Base-by-base conservation (phyloP, 2,797 vertebrate genomes). In the Tinamus major region DNA sequence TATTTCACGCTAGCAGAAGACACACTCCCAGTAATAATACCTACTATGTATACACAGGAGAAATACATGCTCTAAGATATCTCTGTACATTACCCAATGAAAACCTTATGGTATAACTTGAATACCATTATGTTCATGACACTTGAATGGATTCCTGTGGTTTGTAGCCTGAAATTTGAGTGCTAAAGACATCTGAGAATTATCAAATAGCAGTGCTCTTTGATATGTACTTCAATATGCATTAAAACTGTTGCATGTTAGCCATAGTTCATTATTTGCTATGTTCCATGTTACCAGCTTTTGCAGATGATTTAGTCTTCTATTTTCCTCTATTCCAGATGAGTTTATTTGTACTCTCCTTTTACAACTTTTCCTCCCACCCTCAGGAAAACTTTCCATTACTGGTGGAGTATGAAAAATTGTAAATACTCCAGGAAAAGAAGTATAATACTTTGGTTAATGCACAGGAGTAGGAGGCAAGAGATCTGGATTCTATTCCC, bases 341-440 rank as follows among this genome's bases (percentile, higher is more conserved):
- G 27, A 23, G 51, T 89, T 94, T 91, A 59, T 86, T 88, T 86
- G 20, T 81, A 56, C 3, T 88, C 10, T 63, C 9, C 61, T 41
- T 88, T 86, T 81, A 77, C 6, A 91, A 33, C 14, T 69, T 90
- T 92, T 51, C 29, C 51, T 82, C 16, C 27, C 26, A 71, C 13
- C 17, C 23, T 6, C 37, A 80, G n/a, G 63, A 85, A 94, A 92
- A 10, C 48, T 82, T 88, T 85, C 24, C 12, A 70, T 67, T 89
- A 86, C 39, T 55, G 76, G 35, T 35, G 33, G 59, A 55, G 92
- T 90, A 90, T 70, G 20, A 92, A 81, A 88, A 21, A 86, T 55
- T 93, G 53, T n/a, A 91, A 92, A 85, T 94, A 91, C 37, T 65
- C 29, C 10, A 68, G 31, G 10, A 55, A 85, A 89, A 18, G 46